Evolutionary conservation across 1,140 invertebrate species (phyloP).

Genomic region (Papilio polytes): DNA sequence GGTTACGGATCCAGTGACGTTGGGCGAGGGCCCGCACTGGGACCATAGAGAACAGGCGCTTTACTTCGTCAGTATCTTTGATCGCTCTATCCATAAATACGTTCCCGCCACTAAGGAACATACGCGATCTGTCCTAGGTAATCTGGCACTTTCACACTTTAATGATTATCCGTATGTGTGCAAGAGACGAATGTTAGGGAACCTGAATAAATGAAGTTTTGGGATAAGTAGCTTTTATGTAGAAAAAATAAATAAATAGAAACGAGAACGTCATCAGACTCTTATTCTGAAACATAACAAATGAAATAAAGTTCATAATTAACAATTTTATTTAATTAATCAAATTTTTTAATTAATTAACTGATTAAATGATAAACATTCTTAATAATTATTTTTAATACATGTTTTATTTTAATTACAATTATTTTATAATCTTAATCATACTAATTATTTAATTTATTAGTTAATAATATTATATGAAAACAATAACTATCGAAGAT

Average conservation of each 20-base stretch:
- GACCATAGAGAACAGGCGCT: slow-evolving; percentile 82
- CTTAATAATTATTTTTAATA: too few relatives aligned
- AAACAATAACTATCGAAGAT: too few relatives aligned
- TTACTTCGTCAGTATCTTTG: slow-evolving; percentile 86
- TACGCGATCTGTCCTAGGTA: slow-evolving; percentile 75
- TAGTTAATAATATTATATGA: too few relatives aligned
- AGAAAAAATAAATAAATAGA: not conserved
- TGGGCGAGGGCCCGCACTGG: slow-evolving; percentile 87
- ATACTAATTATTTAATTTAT: too few relatives aligned
- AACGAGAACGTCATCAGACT: not conserved
- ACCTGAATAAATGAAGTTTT: not conserved
- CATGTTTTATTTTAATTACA: too few relatives aligned
- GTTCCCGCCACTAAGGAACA: slow-evolving; percentile 76
- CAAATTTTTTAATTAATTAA: too few relatives aligned
- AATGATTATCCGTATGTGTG: not conserved
- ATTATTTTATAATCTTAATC: too few relatives aligned
- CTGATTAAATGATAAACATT: too few relatives aligned
- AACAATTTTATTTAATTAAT: too few relatives aligned
- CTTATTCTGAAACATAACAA: not conserved
- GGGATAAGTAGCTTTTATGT: not conserved
- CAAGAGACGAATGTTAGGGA: not conserved
- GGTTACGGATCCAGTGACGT: slow-evolving; percentile 71
- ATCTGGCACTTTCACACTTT: slow-evolving; percentile 9
- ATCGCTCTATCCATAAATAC: slow-evolving; percentile 83
- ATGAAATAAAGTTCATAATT: not conserved